Percentiles rank a stretch among this genome's conserved stretches.
These are phyloP conservation scores for Aethes cnicana DNA, from an alignment of 2,888 invertebrate species.

Conservation along the genomic window DNA sequence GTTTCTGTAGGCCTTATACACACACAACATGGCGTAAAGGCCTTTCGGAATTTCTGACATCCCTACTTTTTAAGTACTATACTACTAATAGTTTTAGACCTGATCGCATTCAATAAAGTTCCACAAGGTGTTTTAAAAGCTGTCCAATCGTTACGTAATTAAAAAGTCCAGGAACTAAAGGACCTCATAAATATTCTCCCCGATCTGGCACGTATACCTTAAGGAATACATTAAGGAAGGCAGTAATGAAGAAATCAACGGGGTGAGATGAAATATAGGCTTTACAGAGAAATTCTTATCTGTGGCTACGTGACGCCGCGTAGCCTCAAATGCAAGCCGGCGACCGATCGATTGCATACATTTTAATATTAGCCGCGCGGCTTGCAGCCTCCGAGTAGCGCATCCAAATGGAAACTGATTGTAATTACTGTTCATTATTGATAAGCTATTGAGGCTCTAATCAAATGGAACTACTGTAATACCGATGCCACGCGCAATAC, in stretches of 20 bases:
- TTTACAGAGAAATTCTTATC: constrained; percentile 43
- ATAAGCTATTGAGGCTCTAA: constrained; percentile 54
- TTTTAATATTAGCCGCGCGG: constrained; percentile 56
- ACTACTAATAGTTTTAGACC: too few relatives aligned
- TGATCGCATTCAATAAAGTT: too few relatives aligned
- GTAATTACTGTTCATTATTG: constrained; percentile 59
- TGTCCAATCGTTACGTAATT: too few relatives aligned
- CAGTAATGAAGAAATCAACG: constrained; percentile 16
- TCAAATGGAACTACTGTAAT: constrained; percentile 36
- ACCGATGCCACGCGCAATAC: constrained; percentile 15
- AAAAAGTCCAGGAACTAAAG: too few relatives aligned
- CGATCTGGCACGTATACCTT: neutral
- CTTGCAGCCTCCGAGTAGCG: constrained; percentile 30
- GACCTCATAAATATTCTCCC: constrained; percentile 3
- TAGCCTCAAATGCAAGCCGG: constrained; percentile 50
- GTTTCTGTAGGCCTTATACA: too few relatives aligned
- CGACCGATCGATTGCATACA: constrained; percentile 62
- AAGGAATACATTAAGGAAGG: constrained; percentile 6
- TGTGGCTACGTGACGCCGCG: constrained; percentile 50
- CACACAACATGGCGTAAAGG: too few relatives aligned
- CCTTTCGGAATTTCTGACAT: too few relatives aligned
- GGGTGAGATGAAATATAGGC: constrained; percentile 5
- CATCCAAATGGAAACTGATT: constrained; percentile 41
- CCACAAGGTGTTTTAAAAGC: too few relatives aligned
- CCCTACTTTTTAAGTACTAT: too few relatives aligned